phyloP scores from a whole-genome alignment of 2,113 vertebrate species.

The Eubucco bourcierii region DNA sequence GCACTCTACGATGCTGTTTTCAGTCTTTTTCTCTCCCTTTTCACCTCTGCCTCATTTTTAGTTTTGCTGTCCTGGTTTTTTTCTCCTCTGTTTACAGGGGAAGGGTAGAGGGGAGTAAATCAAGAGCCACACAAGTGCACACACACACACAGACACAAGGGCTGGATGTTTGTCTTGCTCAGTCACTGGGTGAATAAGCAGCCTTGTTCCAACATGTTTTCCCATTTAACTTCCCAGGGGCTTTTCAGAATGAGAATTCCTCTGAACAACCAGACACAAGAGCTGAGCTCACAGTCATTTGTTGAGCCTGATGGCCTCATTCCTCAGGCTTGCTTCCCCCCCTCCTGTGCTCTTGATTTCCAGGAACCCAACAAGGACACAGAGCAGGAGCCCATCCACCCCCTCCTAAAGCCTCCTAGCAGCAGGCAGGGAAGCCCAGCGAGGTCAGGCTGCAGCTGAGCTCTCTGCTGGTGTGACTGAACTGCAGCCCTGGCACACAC shows the following conservation, averaged over 20 bases:
- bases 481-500: rapidly evolving
- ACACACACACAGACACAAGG: background rate
- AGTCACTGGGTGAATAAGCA: conserved; percentile 37
- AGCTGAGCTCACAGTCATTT: background rate
- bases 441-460: background rate
- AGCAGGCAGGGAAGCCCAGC: background rate
- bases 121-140: background rate
- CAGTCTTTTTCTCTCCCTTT: background rate
- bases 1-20: background rate
- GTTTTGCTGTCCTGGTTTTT: background rate
- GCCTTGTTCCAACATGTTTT: conserved; percentile 65
- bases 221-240: conserved; percentile 33
- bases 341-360: background rate
- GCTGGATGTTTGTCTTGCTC: conserved; percentile 47
- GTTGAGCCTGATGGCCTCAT: background rate
- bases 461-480: background rate
- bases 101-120: background rate
- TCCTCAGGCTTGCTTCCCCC: background rate
- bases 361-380: background rate
- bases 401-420: background rate
- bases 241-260: conserved; percentile 15
- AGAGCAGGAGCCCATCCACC: background rate
- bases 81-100: background rate
- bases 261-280: background rate
- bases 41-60: background rate